phyloP scores from a whole-genome alignment of 2,797 vertebrate species.

The Typhlichthys subterraneus region DNA sequence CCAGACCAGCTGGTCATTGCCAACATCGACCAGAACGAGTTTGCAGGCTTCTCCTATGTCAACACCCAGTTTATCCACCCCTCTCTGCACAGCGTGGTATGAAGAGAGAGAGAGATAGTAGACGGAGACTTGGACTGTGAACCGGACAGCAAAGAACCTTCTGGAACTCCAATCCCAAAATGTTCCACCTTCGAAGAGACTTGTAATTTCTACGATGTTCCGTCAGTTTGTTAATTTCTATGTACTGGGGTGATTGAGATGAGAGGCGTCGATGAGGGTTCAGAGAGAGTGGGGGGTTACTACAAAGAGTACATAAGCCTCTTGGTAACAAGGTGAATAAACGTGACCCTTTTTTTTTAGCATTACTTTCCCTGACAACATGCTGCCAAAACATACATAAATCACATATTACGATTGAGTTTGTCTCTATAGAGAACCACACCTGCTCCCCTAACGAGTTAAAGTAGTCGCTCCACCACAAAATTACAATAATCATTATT shows the following conservation, averaged over 20 bases:
- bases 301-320: constrained; percentile 1
- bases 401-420: no score
- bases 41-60: constrained; percentile 94
- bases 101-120: constrained; percentile 61
- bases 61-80: constrained; percentile 92
- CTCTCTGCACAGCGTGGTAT: constrained; percentile 85
- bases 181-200: constrained; percentile 38
- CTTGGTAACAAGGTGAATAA: neutral
- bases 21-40: constrained; percentile 98
- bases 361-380: no score
- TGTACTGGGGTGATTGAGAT: constrained; percentile 32
- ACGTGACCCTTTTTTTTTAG: no score
- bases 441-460: no score
- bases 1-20: constrained; percentile 97
- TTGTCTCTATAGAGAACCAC: neutral
- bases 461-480: neutral
- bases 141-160: constrained; percentile 42
- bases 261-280: constrained; percentile 1
- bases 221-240: constrained; percentile 35
- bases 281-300: constrained; percentile 5
- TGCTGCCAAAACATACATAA: no score
- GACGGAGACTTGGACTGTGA: constrained; percentile 35
- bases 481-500: constrained; percentile 1
- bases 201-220: constrained; percentile 37
- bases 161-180: constrained; percentile 30